A percentile compares a stretch with the other conserved stretches of the same genome.
Conservation (phyloP, 2,888 invertebrate genomes). For the Acleris holmiana region DNA sequence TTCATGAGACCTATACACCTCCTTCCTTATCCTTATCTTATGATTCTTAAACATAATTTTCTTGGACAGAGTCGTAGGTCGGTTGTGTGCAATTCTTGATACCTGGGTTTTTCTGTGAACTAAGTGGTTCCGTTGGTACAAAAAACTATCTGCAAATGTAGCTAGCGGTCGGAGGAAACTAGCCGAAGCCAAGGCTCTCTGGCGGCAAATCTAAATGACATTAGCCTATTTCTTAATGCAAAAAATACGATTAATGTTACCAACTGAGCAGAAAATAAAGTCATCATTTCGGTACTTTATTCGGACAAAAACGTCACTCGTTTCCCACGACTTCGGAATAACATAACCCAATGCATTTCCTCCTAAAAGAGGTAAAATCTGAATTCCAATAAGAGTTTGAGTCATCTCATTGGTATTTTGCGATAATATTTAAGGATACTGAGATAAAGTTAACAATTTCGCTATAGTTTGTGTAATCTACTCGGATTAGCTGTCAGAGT, state of each 20-base stretch:
- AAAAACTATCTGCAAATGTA: conserved; percentile 1
- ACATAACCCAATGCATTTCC: conserved; percentile 14
- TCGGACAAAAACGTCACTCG: conserved; percentile 19
- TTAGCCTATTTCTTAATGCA: conserved; percentile 29
- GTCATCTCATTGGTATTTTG: conserved; percentile 21
- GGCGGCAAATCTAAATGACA: conserved; percentile 28
- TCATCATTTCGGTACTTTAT: conserved; percentile 29
- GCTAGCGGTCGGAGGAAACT: no score
- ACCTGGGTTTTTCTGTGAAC: conserved; percentile 1
- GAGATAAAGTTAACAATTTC: conserved; percentile 24
- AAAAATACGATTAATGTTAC: conserved; percentile 17
- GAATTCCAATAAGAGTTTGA: conserved; percentile 33
- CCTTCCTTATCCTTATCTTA: no score
- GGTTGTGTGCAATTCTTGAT: no score
- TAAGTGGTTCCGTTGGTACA: neutral
- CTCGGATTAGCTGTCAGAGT: conserved; percentile 34
- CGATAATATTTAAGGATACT: conserved; percentile 3
- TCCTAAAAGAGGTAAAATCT: conserved; percentile 2
- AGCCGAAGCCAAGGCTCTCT: conserved; percentile 1
- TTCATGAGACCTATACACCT: no score
- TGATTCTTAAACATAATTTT: no score
- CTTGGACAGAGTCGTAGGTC: no score
- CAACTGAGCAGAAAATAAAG: conserved; percentile 26
- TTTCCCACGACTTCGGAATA: conserved; percentile 11
- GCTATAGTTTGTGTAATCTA: conserved; percentile 30